These are phyloP conservation scores for Tangachromis dhanisi DNA, from an alignment of 2,113 vertebrate species.

Conservation along the genomic window DNA sequence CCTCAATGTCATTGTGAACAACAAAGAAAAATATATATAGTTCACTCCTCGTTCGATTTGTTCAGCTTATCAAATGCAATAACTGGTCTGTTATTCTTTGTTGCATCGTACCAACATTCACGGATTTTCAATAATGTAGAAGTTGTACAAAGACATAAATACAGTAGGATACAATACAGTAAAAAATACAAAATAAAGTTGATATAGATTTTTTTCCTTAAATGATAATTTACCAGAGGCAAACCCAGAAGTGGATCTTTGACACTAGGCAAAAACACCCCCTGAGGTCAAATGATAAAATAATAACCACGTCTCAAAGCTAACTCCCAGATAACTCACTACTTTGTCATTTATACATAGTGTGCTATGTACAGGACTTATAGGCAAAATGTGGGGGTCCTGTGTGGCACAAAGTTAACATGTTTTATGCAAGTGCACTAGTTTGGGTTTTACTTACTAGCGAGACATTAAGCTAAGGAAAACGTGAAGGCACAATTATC, in stretches of 20 bases:
- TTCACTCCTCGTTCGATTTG: slow-evolving; percentile 49
- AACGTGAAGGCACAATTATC: slow-evolving; percentile 74
- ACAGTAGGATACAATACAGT: slow-evolving; percentile 71
- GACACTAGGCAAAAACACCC: slow-evolving; percentile 66
- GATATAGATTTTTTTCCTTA: slow-evolving; percentile 51
- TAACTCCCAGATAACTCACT: slow-evolving; percentile 27
- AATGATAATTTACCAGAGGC: slow-evolving; percentile 64
- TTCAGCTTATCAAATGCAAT: slow-evolving; percentile 71
- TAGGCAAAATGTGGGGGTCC: slow-evolving; percentile 42
- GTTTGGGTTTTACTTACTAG: slow-evolving; percentile 45
- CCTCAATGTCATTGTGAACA: slow-evolving; percentile 38
- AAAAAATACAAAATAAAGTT: slow-evolving; percentile 70
- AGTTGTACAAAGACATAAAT: slow-evolving; percentile 75
- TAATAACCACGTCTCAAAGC: slow-evolving; percentile 43
- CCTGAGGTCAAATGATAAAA: slow-evolving; percentile 73
- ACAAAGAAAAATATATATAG: slow-evolving; percentile 31
- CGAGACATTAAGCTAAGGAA: slow-evolving; percentile 45
- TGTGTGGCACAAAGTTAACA: slow-evolving; percentile 18
- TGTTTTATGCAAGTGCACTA: slow-evolving; percentile 40
- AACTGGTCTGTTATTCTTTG: slow-evolving; percentile 43
- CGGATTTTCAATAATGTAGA: slow-evolving; percentile 66
- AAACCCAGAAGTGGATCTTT: slow-evolving; percentile 59
- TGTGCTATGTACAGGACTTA: slow-evolving; percentile 10
- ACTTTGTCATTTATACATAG: slow-evolving; percentile 25
- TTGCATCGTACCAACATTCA: slow-evolving; percentile 73